phyloP scores from a whole-genome alignment of 2,888 invertebrate species.

The Conus canariensis region DNA sequence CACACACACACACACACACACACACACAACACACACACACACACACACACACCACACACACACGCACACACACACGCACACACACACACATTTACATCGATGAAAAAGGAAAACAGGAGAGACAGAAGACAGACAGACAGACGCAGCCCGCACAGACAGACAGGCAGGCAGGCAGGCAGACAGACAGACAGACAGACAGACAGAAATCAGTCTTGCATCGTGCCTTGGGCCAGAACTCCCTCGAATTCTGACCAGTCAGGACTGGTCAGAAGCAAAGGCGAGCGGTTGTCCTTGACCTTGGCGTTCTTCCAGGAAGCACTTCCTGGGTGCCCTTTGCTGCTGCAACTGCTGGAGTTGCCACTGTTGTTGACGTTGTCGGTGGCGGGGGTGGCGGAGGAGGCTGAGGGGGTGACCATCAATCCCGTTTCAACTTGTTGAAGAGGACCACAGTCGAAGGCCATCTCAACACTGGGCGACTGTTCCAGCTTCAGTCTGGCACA shows the following conservation, averaged over 20 bases:
- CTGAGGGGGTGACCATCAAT: neutral
- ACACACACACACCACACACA: neutral
- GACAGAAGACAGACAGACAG: neutral
- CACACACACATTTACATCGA: too few species aligned
- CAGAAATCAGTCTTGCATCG: neutral
- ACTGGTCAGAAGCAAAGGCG: slow-evolving; percentile 34
- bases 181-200: neutral
- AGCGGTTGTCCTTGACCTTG: slow-evolving; percentile 43
- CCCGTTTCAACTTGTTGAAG: slow-evolving; percentile 39
- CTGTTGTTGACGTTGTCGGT: neutral
- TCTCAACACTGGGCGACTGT: slow-evolving; percentile 3
- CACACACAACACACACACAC: too few species aligned
- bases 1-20: too few species aligned
- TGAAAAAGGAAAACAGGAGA: too few species aligned
- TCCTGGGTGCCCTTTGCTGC: neutral
- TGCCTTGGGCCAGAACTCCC: slow-evolving; percentile 65
- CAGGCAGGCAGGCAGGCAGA: too few species aligned
- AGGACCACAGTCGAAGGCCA: slow-evolving; percentile 40
- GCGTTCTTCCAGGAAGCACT: neutral
- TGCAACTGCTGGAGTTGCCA: neutral
- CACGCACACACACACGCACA: too few species aligned
- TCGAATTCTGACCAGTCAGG: slow-evolving; percentile 73
- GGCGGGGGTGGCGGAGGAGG: neutral
- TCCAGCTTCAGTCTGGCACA: neutral
- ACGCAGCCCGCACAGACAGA: neutral